These are phyloP conservation scores for Natator depressus DNA, from an alignment of 2,113 vertebrate species.

Conservation along the genomic window DNA sequence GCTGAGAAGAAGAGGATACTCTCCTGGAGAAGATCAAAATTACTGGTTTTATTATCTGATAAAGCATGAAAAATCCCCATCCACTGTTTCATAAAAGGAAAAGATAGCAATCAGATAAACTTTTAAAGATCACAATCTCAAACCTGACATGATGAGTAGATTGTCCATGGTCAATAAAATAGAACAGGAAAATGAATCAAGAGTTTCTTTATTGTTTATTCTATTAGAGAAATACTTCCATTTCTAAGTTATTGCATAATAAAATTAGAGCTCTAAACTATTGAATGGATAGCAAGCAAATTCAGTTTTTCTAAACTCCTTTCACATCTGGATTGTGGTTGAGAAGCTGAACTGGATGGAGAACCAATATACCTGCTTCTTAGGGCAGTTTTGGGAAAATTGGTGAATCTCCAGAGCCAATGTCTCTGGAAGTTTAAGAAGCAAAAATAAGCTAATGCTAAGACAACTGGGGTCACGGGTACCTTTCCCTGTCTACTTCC, in stretches of 20 bases:
- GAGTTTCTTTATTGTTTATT: not conserved
- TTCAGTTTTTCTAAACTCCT: not conserved
- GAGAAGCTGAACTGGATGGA: not conserved
- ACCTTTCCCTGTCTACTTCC: not conserved
- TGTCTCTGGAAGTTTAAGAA: not conserved
- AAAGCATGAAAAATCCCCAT: not conserved
- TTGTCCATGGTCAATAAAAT: not conserved
- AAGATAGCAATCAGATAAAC: not conserved
- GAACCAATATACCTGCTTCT: no score
- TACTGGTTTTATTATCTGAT: not conserved
- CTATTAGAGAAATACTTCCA: not conserved
- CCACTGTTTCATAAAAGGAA: not conserved
- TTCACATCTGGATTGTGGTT: not conserved
- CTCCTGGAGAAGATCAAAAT: not conserved
- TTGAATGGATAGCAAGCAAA: not conserved
- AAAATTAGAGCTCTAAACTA: not conserved
- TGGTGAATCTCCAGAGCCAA: not conserved
- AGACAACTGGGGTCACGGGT: not conserved
- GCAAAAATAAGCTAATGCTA: not conserved
- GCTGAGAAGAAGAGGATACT: not conserved
- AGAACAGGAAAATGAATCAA: not conserved
- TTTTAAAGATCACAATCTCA: slow-evolving; percentile 13
- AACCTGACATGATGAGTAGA: not conserved
- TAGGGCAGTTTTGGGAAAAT: not conserved
- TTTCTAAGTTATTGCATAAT: not conserved